Evolutionary conservation across 2,797 vertebrate species (phyloP), one percentile per base, ranked within the genome.

Genomic region (Amblyopsis hoosieri): DNA sequence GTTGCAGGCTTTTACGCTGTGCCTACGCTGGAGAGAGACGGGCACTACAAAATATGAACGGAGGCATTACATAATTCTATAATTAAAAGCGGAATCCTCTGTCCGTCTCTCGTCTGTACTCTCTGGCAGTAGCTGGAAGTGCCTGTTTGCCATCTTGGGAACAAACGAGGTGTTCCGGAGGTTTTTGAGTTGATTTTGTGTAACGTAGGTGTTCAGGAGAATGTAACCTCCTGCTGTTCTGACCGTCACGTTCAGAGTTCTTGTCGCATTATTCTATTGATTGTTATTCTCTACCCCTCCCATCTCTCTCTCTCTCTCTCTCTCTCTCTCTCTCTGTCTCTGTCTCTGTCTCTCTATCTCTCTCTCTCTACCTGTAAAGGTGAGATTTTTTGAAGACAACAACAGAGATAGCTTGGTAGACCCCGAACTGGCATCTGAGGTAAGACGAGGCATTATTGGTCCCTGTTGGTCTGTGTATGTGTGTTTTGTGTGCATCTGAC

Each of bases 201-300:
- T 54, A 19, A n/a, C 10, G 33, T 19, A 33, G 50, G 45, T 12
- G 31, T 54, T 59, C n/a, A 57, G 60, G 57, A 66, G 61, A 49
- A n/a, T 45, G 37, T 42, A 42, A 9, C 4, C 14, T 68, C 23
- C 56, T n/a, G 15, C 60, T 54, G 61, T 71, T 69, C 63, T 70
- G 72, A 76, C 77, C 67, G 66, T 70, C 37, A 33, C 61, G 71
- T 75, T 57, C 69, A 66, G 67, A 72, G 75, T 71, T 80, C 77
- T 79, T 91, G 90, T 92, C 89, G 87, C 90, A 91, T 90, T 90
- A 87, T 87, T 90, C 71, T 84, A 87, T 91, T 92, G 81, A 89
- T 90, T 91, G 72, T 83, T 88, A 80, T 87, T 87, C 84, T 82
- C 67, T 61, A 63, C 60, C 72, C 75, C 78, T 78, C 72, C 67